Base-by-base conservation (phyloP, 2,888 invertebrate species). In the Anodontia alba region DNA sequence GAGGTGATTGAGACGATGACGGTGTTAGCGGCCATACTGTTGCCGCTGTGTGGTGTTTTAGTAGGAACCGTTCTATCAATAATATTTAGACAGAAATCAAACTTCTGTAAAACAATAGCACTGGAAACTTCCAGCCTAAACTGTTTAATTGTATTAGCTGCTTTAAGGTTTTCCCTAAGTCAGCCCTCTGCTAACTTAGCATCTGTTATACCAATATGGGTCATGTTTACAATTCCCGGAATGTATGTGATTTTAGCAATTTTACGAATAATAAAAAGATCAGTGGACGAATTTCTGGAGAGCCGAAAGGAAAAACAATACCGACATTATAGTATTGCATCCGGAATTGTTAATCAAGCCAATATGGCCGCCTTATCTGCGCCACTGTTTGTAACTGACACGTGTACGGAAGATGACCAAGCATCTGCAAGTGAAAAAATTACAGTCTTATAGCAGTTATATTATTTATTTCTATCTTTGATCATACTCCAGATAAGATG, bases 141-240 rank as follows among this genome's bases (percentile, higher is more conserved):
- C 89, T 92, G 93, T 73, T 87, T 93, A 54, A 91, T 93, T 51
- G 91, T 92, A 49, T 81, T 94, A 69, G 91, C 91, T 33, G 92
- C 93, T 36, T 87, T 93, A 72, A 87, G 94, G 33, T 92, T 92
- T 80, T 91, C 93, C 33, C 90, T 94, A 69, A 87, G 89, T 70
- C 91, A 92, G 84, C 92, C 93, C 0, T 92, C 90, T 74, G 91
- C 92, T 1, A 93, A 93, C 76, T 78, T 92, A 75, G 93, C 92
- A 3, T 92, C 94, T 15, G 88, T 87, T 49, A 89, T 93, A 81
- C 92, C 94, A n/a, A 91, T 94, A 54, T 93, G 93, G 92, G 91
- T 92, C 36, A 90, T 93, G 87, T 92, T 94, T 81, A 91, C 92
- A 43, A 92, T 92, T 76, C 93, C 93, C 36, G 92, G 90, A 66